phyloP scores from a whole-genome alignment of 2,113 vertebrate species.

The Sturnus vulgaris region DNA sequence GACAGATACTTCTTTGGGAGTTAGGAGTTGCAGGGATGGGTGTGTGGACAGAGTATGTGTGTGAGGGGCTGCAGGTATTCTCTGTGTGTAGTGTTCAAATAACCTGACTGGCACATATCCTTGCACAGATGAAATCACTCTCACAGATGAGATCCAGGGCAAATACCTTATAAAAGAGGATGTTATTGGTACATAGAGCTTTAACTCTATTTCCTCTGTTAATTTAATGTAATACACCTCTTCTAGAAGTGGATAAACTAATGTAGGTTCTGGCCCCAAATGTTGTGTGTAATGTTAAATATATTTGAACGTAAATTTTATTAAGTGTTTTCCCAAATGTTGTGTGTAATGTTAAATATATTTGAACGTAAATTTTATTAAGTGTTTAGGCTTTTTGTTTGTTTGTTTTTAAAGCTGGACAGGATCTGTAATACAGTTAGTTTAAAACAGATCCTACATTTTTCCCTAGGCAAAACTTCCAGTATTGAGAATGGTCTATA shows the following conservation, averaged over 20 bases:
- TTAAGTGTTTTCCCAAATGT: background rate
- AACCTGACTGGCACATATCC: background rate
- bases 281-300: background rate
- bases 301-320: background rate
- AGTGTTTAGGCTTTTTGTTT: background rate
- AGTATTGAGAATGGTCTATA: background rate
- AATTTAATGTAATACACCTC: background rate
- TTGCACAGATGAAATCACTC: background rate
- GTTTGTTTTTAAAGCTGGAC: background rate
- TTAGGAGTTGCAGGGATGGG: background rate
- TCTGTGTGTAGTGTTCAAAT: background rate
- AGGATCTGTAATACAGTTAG: background rate
- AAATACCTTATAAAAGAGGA: background rate
- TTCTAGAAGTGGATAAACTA: background rate
- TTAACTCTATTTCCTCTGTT: background rate
- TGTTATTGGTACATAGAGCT: background rate
- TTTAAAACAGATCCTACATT: background rate
- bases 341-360: background rate
- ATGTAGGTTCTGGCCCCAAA: background rate
- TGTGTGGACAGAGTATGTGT: background rate
- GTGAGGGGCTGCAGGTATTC: background rate
- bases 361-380: background rate
- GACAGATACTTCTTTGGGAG: background rate
- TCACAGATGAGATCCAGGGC: background rate
- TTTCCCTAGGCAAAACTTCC: background rate